These are phyloP conservation scores for Micropoecilia bifurca DNA, from an alignment of 2,797 vertebrate species.

Conservation along the genomic window DNA sequence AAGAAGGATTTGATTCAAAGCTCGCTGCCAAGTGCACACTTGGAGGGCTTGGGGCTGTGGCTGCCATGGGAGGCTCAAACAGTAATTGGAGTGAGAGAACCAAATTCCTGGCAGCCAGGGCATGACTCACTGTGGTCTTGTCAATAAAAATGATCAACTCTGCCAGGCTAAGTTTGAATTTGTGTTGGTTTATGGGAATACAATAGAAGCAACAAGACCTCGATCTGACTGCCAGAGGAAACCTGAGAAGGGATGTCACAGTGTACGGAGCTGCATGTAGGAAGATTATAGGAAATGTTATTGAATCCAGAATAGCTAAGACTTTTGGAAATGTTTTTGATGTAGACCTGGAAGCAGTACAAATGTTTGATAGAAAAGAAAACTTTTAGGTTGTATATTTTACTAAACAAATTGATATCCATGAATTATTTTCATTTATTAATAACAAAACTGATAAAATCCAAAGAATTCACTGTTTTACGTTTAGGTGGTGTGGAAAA, in stretches of 20 bases:
- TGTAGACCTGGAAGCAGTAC: background rate
- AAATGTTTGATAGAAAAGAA: background rate
- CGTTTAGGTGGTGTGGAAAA: background rate
- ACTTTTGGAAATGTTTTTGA: background rate
- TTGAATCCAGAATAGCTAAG: slow-evolving; percentile 4
- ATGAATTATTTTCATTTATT: background rate
- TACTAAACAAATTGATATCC: background rate
- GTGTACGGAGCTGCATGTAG: background rate
- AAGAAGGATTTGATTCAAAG: slow-evolving; percentile 45
- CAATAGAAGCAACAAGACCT: slow-evolving; percentile 25
- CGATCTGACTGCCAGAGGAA: slow-evolving; percentile 37
- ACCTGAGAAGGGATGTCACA: slow-evolving; percentile 25
- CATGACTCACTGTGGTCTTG: slow-evolving; percentile 34
- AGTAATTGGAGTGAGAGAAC: slow-evolving; percentile 52
- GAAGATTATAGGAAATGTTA: slow-evolving; percentile 24
- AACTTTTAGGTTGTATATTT: background rate
- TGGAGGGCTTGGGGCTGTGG: slow-evolving; percentile 22
- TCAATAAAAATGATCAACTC: slow-evolving; percentile 53
- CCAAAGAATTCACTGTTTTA: background rate
- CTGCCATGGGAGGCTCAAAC: slow-evolving; percentile 35
- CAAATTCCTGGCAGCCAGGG: slow-evolving; percentile 43
- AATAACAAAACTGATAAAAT: background rate
- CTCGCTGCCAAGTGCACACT: slow-evolving; percentile 45
- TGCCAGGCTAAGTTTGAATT: slow-evolving; percentile 27
- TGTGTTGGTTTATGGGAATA: slow-evolving; percentile 23